Percentiles rank a stretch among this genome's conserved stretches.
Conservation (phyloP, 2,113 vertebrate genomes). For the Archilochus colubris region DNA sequence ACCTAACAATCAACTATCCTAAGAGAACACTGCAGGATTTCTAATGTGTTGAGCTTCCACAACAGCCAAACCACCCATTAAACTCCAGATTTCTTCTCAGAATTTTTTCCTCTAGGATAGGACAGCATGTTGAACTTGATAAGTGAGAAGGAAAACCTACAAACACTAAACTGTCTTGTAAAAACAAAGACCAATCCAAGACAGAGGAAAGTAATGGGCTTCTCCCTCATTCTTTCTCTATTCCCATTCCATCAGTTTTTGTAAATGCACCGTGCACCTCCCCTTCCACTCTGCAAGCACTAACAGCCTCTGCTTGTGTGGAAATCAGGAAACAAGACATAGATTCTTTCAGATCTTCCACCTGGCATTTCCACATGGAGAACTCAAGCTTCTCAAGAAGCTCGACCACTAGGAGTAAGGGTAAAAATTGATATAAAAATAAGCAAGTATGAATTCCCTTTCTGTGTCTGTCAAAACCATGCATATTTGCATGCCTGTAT, state of each 20-base stretch:
- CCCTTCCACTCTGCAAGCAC: neutral
- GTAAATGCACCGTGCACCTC: neutral
- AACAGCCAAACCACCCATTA: constrained; percentile 19
- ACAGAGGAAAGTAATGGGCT: neutral
- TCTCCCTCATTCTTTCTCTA: neutral
- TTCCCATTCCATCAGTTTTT: neutral
- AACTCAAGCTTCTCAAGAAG: neutral
- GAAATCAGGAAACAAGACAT: constrained; percentile 42
- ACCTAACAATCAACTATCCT: neutral
- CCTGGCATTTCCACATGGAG: neutral
- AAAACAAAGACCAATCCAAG: constrained; percentile 8
- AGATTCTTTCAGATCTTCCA: constrained; percentile 1
- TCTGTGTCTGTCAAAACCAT: neutral
- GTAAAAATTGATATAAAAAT: neutral
- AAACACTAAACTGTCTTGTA: neutral
- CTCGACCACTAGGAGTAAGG: neutral
- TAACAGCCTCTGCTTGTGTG: constrained; percentile 1
- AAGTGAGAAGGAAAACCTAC: constrained; percentile 7
- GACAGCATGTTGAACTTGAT: neutral
- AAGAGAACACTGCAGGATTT: neutral
- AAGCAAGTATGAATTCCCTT: neutral
- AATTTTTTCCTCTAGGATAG: neutral
- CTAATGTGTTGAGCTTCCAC: neutral
- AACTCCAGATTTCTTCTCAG: neutral
- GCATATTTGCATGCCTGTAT: neutral